Conservation (phyloP, 2,113 vertebrate species). For the Junco hyemalis region DNA sequence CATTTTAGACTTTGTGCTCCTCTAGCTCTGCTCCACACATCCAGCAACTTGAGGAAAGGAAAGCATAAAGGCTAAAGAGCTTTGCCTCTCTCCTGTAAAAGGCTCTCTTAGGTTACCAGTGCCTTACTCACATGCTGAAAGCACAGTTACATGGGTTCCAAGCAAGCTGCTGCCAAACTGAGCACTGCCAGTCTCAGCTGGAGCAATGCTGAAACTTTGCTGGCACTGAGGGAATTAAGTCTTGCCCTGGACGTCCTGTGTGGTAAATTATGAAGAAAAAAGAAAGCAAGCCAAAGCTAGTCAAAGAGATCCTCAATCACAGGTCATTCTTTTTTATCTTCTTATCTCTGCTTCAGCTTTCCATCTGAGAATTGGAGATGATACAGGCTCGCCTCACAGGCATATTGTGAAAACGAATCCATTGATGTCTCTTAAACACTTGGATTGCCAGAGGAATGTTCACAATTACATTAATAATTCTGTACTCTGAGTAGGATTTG, state of each 20-base stretch:
- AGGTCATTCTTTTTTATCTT: slow-evolving; percentile 30
- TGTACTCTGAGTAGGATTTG: slow-evolving; percentile 10
- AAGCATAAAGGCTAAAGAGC: not conserved
- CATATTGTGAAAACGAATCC: slow-evolving; percentile 39
- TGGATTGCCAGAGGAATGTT: slow-evolving; percentile 33
- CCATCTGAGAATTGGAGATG: not conserved
- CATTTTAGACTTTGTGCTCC: not conserved
- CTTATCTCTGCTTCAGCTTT: slow-evolving; percentile 38
- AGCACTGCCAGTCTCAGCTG: not conserved
- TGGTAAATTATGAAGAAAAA: not conserved
- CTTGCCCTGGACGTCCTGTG: not conserved
- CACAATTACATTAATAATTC: slow-evolving; percentile 44
- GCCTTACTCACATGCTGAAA: not conserved
- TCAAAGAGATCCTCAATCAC: not conserved
- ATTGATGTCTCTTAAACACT: slow-evolving; percentile 33
- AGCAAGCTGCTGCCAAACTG: not conserved
- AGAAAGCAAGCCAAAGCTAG: not conserved
- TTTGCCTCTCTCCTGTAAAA: not conserved
- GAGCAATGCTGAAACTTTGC: not conserved
- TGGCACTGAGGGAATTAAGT: not conserved
- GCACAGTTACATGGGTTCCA: not conserved
- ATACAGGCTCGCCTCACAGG: not conserved
- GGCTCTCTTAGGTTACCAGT: not conserved
- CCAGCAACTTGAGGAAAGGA: not conserved
- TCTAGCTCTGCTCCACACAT: not conserved